Percentiles rank a stretch among this genome's conserved stretches.
Evolutionary conservation across 2,888 invertebrate genomes (phyloP).

Genomic region (Tribolium freemani): DNA sequence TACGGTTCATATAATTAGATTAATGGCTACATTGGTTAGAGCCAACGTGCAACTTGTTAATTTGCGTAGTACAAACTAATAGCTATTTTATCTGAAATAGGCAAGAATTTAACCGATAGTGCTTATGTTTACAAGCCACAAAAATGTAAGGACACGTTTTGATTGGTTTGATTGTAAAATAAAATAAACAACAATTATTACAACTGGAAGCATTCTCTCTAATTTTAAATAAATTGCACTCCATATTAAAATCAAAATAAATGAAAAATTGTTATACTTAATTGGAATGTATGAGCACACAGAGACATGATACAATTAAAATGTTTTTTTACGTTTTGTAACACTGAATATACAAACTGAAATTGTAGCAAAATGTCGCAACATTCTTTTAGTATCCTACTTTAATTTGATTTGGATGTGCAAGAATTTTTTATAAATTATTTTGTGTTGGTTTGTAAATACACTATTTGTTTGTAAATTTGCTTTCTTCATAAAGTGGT

Average conservation of each 20-base stretch:
- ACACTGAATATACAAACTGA: too few species aligned
- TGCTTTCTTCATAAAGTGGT: neutral
- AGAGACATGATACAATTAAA: too few species aligned
- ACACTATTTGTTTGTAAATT: neutral
- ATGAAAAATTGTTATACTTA: too few species aligned
- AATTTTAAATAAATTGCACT: too few species aligned
- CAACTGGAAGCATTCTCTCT: too few species aligned
- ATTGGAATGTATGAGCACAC: too few species aligned
- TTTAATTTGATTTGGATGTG: too few species aligned
- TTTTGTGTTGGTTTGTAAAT: neutral
- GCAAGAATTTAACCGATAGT: neutral
- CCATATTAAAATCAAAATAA: too few species aligned
- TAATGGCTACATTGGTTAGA: neutral
- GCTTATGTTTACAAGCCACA: neutral
- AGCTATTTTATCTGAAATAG: neutral
- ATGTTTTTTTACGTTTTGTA: too few species aligned
- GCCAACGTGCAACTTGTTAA: neutral
- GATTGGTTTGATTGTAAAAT: neutral
- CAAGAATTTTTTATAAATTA: neutral
- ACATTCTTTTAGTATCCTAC: too few species aligned
- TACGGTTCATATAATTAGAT: slow-evolving; percentile 5
- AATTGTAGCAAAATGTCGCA: too few species aligned
- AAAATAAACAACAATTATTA: too few species aligned
- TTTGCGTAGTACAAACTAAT: neutral
- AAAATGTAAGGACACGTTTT: neutral